Conservation (phyloP, 2,888 invertebrate species). For the Parnassius apollo region DNA sequence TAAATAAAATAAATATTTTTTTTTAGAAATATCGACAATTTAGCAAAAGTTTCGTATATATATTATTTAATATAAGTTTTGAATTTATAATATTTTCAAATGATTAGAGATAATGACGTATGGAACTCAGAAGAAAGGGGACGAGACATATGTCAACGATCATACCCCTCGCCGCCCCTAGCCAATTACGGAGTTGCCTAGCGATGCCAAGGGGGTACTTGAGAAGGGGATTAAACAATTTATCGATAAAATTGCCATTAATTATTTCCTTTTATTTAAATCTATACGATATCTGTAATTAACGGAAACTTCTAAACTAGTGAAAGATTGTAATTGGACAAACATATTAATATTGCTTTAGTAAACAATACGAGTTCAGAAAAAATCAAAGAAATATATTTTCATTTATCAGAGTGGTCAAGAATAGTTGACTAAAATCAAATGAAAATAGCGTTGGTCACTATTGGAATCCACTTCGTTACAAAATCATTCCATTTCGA, state of each 20-base stretch:
- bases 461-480: too few species aligned
- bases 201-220: slow-evolving; percentile 21
- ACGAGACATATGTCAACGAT: slow-evolving; percentile 61
- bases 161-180: slow-evolving; percentile 42
- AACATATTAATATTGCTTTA: too few species aligned
- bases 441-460: too few species aligned
- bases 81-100: slow-evolving; percentile 43
- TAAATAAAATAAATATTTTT: slow-evolving; percentile 13
- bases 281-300: slow-evolving; percentile 18
- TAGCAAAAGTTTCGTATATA: too few species aligned
- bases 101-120: slow-evolving; percentile 65
- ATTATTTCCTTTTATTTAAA: slow-evolving; percentile 33
- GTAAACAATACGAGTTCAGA: too few species aligned
- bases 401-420: too few species aligned
- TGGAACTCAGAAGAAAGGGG: slow-evolving; percentile 32
- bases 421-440: too few species aligned
- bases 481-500: too few species aligned
- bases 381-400: too few species aligned
- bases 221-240: slow-evolving; percentile 24
- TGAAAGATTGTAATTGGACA: too few species aligned
- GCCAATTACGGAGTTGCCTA: slow-evolving; percentile 48
- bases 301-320: not conserved
- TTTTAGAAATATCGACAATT: not conserved
- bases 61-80: too few species aligned
- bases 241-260: slow-evolving; percentile 37